A percentile compares a stretch with the other conserved stretches of the same genome.
These are phyloP conservation scores for Heliconius congener DNA, from an alignment of 1,140 invertebrate species.

Conservation along the genomic window DNA sequence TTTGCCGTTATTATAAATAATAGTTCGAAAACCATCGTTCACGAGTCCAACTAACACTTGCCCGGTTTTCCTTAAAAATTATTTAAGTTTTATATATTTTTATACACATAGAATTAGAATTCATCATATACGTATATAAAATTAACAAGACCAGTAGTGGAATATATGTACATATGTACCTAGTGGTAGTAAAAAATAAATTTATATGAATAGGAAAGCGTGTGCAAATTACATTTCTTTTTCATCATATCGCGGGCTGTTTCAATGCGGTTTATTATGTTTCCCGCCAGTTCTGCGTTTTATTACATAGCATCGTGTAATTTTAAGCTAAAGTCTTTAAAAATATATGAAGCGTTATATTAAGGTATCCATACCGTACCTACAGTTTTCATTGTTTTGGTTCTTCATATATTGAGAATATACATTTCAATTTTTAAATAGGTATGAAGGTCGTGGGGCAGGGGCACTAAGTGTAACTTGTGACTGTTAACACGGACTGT, in stretches of 20 bases:
- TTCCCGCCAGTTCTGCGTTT: background rate
- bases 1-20: too few species aligned
- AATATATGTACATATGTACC: background rate
- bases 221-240: slow-evolving; percentile 14
- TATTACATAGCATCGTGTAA: slow-evolving; percentile 4
- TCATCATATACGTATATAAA: background rate
- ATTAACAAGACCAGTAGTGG: background rate
- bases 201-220: slow-evolving; percentile 9
- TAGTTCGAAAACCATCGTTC: too few species aligned
- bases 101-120: background rate
- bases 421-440: background rate
- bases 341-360: background rate
- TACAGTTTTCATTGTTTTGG: background rate
- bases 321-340: slow-evolving; percentile 4
- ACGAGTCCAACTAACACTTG: too few species aligned
- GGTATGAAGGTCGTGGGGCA: too few species aligned
- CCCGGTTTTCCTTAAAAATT: too few species aligned
- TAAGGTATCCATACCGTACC: background rate
- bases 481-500: too few species aligned
- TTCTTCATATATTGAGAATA: background rate
- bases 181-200: slow-evolving; percentile 1
- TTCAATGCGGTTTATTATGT: slow-evolving; percentile 14
- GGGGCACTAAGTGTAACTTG: too few species aligned
- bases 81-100: too few species aligned
- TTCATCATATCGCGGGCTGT: background rate